These are phyloP conservation scores for Podarcis raffonei DNA, from an alignment of 2,113 vertebrate genomes.

Conservation along the genomic window DNA sequence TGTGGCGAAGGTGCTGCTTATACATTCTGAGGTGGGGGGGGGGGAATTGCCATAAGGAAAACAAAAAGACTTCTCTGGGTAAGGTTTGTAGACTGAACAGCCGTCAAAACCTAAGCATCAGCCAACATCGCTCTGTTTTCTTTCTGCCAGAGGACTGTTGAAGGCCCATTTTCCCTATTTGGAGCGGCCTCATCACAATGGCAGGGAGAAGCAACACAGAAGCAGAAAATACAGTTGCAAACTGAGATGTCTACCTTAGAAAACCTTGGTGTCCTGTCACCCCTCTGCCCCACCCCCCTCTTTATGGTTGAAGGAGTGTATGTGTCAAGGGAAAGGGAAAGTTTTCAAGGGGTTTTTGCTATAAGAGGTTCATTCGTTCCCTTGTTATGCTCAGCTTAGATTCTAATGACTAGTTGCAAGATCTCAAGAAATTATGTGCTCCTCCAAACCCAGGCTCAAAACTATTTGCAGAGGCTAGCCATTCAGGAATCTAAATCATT, in stretches of 20 bases:
- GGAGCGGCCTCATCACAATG: background rate
- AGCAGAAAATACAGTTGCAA: background rate
- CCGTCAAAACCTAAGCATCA: constrained; percentile 16
- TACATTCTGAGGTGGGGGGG: background rate
- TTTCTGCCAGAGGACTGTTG: background rate
- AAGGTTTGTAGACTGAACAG: background rate
- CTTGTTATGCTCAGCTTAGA: background rate
- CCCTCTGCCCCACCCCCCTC: too few species aligned
- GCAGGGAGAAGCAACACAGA: background rate
- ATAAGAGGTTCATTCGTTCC: background rate
- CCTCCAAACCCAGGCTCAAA: background rate
- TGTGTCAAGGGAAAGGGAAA: background rate
- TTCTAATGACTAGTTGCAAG: background rate
- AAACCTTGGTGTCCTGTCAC: background rate
- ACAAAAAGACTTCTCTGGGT: background rate
- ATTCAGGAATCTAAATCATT: background rate
- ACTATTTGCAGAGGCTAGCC: background rate
- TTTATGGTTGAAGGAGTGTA: background rate
- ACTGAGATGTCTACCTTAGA: background rate
- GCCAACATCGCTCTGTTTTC: background rate
- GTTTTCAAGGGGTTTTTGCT: background rate
- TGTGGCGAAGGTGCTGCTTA: constrained; percentile 1
- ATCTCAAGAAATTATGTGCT: background rate
- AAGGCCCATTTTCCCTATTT: background rate
- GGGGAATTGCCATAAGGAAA: constrained; percentile 21